phyloP scores from a whole-genome alignment of 2,797 vertebrate genomes.

The Champsocephalus gunnari region DNA sequence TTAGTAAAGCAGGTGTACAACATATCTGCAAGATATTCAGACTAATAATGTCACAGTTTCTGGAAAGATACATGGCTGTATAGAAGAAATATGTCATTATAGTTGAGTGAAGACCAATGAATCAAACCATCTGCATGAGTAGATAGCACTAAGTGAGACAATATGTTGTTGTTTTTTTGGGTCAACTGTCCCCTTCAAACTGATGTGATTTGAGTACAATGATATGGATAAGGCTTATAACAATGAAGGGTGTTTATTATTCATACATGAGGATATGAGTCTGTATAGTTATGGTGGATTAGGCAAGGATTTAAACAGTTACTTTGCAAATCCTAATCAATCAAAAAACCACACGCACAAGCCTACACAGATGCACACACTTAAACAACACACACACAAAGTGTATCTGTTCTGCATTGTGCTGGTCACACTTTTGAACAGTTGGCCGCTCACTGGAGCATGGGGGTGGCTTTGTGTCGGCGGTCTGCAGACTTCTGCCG shows the following conservation, averaged over 20 bases:
- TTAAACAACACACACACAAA: slow-evolving; percentile 59
- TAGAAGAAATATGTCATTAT: too few species aligned
- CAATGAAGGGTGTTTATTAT: not conserved
- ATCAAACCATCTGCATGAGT: not conserved
- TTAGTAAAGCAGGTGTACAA: too few species aligned
- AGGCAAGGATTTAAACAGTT: slow-evolving; percentile 5
- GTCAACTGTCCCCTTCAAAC: slow-evolving; percentile 5
- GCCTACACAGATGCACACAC: slow-evolving; percentile 58
- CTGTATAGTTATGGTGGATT: not conserved
- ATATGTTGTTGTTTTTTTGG: not conserved
- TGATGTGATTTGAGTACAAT: not conserved
- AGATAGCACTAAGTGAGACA: not conserved
- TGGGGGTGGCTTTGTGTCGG: slow-evolving; percentile 78
- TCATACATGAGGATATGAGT: not conserved
- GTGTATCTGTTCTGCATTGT: slow-evolving; percentile 74
- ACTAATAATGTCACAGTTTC: too few species aligned
- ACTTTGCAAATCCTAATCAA: slow-evolving; percentile 20
- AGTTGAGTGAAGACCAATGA: too few species aligned
- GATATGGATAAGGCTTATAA: not conserved
- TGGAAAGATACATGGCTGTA: too few species aligned
- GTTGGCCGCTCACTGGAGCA: slow-evolving; percentile 80
- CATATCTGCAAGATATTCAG: too few species aligned
- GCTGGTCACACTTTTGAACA: slow-evolving; percentile 85
- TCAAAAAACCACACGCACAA: slow-evolving; percentile 21
- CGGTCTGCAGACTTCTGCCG: slow-evolving; percentile 77